Percentiles rank a stretch among this genome's conserved stretches.
Evolutionary conservation across 2,888 invertebrate genomes (phyloP).

Genomic region (Timema podura): DNA sequence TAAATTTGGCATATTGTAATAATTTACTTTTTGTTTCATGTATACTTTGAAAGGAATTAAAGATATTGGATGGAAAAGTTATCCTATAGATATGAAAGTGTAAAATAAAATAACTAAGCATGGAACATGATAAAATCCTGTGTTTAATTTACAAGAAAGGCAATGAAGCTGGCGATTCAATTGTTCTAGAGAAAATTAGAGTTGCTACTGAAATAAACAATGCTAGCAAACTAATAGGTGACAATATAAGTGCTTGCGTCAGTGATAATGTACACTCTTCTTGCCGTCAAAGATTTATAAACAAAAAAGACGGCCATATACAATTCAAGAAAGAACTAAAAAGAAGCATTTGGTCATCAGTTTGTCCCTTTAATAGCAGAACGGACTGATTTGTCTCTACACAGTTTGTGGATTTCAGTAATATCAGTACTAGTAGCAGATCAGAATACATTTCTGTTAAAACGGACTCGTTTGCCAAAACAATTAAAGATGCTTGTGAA

Average conservation of each 20-base stretch:
- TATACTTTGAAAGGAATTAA: neutral
- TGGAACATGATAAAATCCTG: neutral
- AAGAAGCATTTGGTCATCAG: neutral
- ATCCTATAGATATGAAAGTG: neutral
- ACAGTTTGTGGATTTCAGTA: conserved; percentile 12
- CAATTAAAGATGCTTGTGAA: neutral
- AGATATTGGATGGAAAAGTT: neutral
- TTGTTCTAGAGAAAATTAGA: no score
- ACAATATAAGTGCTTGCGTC: neutral
- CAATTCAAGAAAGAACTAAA: no score
- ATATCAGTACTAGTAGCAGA: neutral
- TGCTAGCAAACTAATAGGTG: neutral
- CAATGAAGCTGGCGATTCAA: neutral
- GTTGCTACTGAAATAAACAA: neutral
- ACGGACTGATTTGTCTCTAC: neutral
- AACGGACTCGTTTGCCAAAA: neutral
- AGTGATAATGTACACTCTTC: neutral
- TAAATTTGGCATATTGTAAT: no score
- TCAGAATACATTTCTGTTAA: neutral
- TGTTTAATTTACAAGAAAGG: neutral
- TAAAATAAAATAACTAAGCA: neutral
- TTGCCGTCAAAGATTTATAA: neutral
- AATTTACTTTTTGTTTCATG: neutral
- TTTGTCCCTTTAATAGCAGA: neutral
- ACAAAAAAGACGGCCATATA: neutral